phyloP scores from a whole-genome alignment of 2,888 invertebrate species.

The Pandemis heparana region DNA sequence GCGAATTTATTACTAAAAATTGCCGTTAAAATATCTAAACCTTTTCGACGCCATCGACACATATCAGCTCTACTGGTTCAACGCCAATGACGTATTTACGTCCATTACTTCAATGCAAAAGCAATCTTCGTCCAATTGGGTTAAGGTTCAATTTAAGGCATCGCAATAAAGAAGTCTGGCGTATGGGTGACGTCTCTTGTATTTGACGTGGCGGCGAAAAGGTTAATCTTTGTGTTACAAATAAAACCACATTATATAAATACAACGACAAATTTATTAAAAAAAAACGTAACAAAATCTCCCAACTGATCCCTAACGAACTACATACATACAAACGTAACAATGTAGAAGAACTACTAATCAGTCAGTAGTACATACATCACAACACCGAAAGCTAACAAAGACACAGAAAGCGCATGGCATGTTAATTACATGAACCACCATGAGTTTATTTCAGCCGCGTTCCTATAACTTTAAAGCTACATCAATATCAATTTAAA shows the following conservation, averaged over 20 bases:
- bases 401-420: slow-evolving; percentile 4
- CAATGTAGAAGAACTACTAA: background rate
- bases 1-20: no score
- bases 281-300: background rate
- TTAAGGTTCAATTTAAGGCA: no score
- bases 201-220: no score
- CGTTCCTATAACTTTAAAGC: background rate
- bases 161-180: no score
- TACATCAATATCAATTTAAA: slow-evolving; percentile 6
- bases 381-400: background rate
- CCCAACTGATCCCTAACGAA: background rate
- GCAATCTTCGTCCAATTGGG: no score
- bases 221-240: background rate
- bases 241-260: background rate
- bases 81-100: no score
- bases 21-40: no score
- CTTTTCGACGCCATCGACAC: no score
- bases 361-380: background rate
- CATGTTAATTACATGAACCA: background rate
- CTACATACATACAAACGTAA: background rate
- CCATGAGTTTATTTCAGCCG: slow-evolving; percentile 2
- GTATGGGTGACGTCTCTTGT: no score
- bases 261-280: slow-evolving; percentile 2
- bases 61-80: no score
- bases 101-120: no score